Evolutionary conservation across 2,797 vertebrate genomes (phyloP).

Genomic region (Pagetopsis macropterus): DNA sequence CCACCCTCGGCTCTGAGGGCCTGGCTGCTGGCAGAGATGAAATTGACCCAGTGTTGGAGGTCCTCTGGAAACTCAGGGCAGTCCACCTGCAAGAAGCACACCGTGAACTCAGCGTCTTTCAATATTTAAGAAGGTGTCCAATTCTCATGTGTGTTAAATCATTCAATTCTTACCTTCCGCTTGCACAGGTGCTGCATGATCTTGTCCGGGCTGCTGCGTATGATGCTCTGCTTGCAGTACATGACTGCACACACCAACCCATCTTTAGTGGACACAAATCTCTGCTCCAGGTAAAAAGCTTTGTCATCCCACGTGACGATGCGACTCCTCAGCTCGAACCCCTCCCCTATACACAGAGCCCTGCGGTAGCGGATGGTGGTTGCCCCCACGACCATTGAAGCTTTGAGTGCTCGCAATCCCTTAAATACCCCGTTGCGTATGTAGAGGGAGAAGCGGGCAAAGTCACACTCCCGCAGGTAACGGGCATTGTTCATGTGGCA

Average conservation of each 20-base stretch:
- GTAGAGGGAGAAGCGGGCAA: slow-evolving; percentile 87
- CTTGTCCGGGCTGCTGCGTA: slow-evolving; percentile 84
- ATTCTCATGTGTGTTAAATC: background rate
- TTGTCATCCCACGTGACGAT: slow-evolving; percentile 92
- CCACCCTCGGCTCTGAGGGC: slow-evolving; percentile 86
- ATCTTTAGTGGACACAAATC: slow-evolving; percentile 88
- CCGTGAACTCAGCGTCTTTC: background rate
- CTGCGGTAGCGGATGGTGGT: slow-evolving; percentile 90
- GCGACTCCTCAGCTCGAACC: slow-evolving; percentile 87
- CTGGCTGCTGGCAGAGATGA: slow-evolving; percentile 90
- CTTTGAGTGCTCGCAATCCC: slow-evolving; percentile 79
- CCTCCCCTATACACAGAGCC: slow-evolving; percentile 84
- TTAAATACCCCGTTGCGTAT: slow-evolving; percentile 87
- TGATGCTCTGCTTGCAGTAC: slow-evolving; percentile 85
- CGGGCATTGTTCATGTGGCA: slow-evolving; percentile 95
- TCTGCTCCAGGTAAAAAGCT: slow-evolving; percentile 90
- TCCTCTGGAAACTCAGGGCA: slow-evolving; percentile 90
- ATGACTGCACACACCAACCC: slow-evolving; percentile 87
- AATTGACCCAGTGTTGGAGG: slow-evolving; percentile 89
- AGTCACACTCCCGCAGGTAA: slow-evolving; percentile 91
- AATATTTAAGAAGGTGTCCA: background rate
- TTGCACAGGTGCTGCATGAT: slow-evolving; percentile 88
- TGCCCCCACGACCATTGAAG: slow-evolving; percentile 85
- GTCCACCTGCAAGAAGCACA: slow-evolving; percentile 82
- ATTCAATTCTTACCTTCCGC: slow-evolving; percentile 81